phyloP scores from a whole-genome alignment of 1,140 invertebrate genomes.

The Drosophila melanogaster region DNA sequence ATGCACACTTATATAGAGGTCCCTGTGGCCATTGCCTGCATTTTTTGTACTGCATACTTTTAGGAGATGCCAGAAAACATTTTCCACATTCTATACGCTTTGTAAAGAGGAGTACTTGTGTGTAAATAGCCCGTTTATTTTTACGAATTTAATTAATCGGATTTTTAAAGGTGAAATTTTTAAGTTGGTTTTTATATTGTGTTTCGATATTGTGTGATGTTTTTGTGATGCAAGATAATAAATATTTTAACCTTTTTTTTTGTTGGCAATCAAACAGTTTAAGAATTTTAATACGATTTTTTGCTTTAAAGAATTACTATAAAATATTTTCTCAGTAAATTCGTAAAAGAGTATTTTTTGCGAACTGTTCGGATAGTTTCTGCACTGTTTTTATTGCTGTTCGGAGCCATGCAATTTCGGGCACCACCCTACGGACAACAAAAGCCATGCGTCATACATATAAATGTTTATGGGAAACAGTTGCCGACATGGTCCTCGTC shows the following conservation, averaged over 20 bases:
- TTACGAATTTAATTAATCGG: neutral
- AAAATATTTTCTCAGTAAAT: too few species aligned
- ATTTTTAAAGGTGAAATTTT: too few species aligned
- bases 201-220: too few species aligned
- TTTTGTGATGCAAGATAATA: too few species aligned
- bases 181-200: too few species aligned
- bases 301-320: too few species aligned
- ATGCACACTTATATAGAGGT: slow-evolving; percentile 6
- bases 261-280: neutral
- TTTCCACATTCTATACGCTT: slow-evolving; percentile 38
- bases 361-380: slow-evolving; percentile 1
- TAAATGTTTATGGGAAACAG: slow-evolving; percentile 77
- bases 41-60: slow-evolving; percentile 56
- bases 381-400: slow-evolving; percentile 35
- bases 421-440: slow-evolving; percentile 53
- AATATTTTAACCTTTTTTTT: neutral
- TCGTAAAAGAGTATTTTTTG: neutral
- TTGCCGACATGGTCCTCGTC: slow-evolving; percentile 53
- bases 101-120: neutral
- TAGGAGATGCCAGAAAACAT: slow-evolving; percentile 22
- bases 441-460: slow-evolving; percentile 67
- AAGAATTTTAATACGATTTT: neutral
- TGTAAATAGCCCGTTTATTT: neutral
- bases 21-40: slow-evolving; percentile 31
- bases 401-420: slow-evolving; percentile 59